Evolutionary conservation across 2,113 vertebrate species (phyloP), one percentile per base, ranked within the genome.

Genomic region (Salvator merianae): DNA sequence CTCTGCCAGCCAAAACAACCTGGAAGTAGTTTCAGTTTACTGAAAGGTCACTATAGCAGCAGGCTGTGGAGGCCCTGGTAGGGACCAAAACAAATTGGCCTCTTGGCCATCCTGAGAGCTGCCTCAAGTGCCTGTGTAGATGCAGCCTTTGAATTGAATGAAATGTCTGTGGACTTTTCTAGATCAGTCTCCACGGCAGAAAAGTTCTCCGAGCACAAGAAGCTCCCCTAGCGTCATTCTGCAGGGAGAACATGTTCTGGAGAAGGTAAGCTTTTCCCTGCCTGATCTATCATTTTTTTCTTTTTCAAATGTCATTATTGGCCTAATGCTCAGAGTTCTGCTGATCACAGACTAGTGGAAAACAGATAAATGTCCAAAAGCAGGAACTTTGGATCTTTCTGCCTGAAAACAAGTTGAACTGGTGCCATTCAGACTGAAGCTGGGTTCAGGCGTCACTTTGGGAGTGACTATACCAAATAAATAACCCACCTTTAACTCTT

Each of bases 181-280:
- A 96, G 96, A 94, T n/a, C 93, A 93, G 63, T 66, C 84, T 0
- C 13, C 63, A 4, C 81, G 74, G 79, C 89, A 90, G 47, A 90
- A 79, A 82, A 91, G 20, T 0, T 91, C 95, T 59, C 93, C 95
- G 34, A 82, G 70, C 66, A 83, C 87, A 13, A 94, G 85, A 84
- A 72, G 78, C 62, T 93, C 95, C 40, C 93, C 94, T 0, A 53
- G 91, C 3, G 32, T 82, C 26, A 30, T 74, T 38, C 84, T 93
- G 36, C 92, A 93, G 1, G 95, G 95, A 86, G 77, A 88, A 1
- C 84, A 87, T 74, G 81, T 92, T 1, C 40, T 92, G 24, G 95
- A 95, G 88, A 87, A 91, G 84, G 96, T 96, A 88, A 96, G 89
- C 7, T 75, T 32, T 2, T 2, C 5, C 1, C 0, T 68, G 65